phyloP scores from a whole-genome alignment of 1,140 invertebrate species.

The Akabosia matsudoensis region DNA sequence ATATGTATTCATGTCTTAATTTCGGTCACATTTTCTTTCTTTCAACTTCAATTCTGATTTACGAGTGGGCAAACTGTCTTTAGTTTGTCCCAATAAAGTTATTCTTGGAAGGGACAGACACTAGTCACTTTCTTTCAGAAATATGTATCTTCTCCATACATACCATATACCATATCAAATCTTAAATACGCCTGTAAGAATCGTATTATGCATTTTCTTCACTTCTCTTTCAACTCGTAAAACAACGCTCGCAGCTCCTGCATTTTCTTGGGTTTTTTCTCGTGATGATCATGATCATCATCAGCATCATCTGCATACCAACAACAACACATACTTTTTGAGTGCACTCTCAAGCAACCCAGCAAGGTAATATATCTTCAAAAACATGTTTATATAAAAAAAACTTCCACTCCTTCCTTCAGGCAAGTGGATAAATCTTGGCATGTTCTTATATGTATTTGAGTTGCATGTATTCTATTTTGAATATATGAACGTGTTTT shows the following conservation, averaged over 20 bases:
- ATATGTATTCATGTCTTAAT: too few relatives aligned
- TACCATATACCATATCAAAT: background rate
- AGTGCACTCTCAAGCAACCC: background rate
- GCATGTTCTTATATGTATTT: constrained; percentile 14
- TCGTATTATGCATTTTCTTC: background rate
- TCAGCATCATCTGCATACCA: background rate
- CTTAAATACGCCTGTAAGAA: background rate
- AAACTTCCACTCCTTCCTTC: constrained; percentile 9
- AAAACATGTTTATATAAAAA: constrained; percentile 24
- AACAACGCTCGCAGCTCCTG: background rate
- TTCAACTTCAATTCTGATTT: too few relatives aligned
- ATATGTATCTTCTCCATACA: too few relatives aligned
- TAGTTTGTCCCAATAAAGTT: too few relatives aligned
- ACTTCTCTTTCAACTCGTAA: background rate
- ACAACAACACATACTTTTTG: constrained; percentile 2
- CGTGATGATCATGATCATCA: background rate
- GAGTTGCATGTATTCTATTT: background rate
- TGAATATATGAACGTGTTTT: background rate
- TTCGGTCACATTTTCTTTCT: too few relatives aligned
- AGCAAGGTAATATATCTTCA: constrained; percentile 18
- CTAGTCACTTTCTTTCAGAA: too few relatives aligned
- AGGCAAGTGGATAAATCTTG: constrained; percentile 23
- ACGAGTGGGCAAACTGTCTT: too few relatives aligned
- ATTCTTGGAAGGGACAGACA: too few relatives aligned
- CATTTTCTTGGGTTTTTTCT: too few relatives aligned